These are phyloP conservation scores for Cephus rjabovi DNA, from an alignment of 2,888 invertebrate genomes.

Conservation along the genomic window DNA sequence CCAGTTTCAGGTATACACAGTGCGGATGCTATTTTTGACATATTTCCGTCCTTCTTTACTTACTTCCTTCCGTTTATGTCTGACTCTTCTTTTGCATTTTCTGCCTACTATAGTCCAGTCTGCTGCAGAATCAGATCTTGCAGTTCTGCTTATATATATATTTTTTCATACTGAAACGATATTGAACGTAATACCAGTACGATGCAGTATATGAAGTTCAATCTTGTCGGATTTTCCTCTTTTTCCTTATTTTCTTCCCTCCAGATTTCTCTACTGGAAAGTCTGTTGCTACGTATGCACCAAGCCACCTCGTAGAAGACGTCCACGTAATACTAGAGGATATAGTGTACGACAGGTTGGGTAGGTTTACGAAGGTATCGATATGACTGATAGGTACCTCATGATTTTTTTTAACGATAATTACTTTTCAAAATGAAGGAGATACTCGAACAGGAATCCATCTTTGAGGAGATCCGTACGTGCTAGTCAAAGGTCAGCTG, in stretches of 20 bases:
- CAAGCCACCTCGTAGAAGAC: constrained; percentile 76
- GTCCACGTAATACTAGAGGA: constrained; percentile 66
- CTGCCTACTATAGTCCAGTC: too few species aligned
- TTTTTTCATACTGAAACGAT: too few species aligned
- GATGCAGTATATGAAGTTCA: too few species aligned
- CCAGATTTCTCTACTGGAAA: constrained; percentile 90
- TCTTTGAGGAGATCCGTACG: constrained; percentile 72
- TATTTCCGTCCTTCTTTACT: too few species aligned
- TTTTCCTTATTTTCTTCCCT: not conserved
- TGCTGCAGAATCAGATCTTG: too few species aligned
- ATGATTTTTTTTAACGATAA: not conserved
- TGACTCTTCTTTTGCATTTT: too few species aligned
- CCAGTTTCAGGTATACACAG: constrained; percentile 78
- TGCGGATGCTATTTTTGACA: too few species aligned
- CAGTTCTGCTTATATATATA: too few species aligned
- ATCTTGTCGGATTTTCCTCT: constrained; percentile 15
- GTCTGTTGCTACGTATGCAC: constrained; percentile 92
- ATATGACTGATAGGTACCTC: not conserved
- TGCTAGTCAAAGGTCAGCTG: constrained; percentile 73
- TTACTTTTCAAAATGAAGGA: constrained; percentile 8
- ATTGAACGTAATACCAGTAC: too few species aligned
- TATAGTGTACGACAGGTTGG: constrained; percentile 60
- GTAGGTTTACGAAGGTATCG: constrained; percentile 36
- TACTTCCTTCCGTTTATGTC: too few species aligned
- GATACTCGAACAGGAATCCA: constrained; percentile 52